These are phyloP conservation scores for Psittacula echo DNA, from an alignment of 2,797 vertebrate genomes.

Conservation along the genomic window DNA sequence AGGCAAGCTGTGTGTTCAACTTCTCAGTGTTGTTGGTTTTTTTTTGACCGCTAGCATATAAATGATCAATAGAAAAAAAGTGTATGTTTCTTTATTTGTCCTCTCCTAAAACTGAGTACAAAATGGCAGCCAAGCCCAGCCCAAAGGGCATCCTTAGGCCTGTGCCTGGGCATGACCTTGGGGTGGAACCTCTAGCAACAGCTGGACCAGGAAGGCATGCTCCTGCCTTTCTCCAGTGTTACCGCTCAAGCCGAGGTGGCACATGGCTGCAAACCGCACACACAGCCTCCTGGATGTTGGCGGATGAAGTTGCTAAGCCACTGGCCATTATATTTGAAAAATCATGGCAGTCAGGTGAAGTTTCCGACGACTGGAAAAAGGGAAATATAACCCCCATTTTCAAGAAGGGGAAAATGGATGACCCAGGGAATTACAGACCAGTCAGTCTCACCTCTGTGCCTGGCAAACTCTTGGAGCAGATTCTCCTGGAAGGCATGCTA, in stretches of 20 bases:
- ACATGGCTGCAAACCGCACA: rapidly evolving
- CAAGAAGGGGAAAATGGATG: too few relatives aligned
- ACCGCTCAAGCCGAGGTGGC: rapidly evolving
- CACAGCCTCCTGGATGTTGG: neutral
- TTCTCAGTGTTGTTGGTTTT: too few relatives aligned
- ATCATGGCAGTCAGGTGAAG: too few relatives aligned
- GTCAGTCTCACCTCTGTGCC: too few relatives aligned
- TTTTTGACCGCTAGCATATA: rapidly evolving
- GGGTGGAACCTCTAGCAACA: rapidly evolving
- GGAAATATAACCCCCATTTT: too few relatives aligned
- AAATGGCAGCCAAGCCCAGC: rapidly evolving
- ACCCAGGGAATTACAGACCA: too few relatives aligned
- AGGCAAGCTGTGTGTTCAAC: rapidly evolving
- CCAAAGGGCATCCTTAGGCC: neutral
- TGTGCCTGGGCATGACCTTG: rapidly evolving
- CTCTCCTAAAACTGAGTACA: neutral
- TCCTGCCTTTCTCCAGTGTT: rapidly evolving
- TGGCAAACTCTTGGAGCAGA: too few relatives aligned
- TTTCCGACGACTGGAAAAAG: too few relatives aligned
- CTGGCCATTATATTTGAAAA: too few relatives aligned
- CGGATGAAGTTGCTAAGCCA: too few relatives aligned
- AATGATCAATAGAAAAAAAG: neutral
- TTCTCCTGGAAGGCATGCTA: too few relatives aligned
- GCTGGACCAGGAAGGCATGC: rapidly evolving
- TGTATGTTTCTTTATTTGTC: rapidly evolving